Evolutionary conservation across 2,888 invertebrate genomes (phyloP), one percentile per base, ranked within the genome.

Genomic region (Netelia melanura): DNA sequence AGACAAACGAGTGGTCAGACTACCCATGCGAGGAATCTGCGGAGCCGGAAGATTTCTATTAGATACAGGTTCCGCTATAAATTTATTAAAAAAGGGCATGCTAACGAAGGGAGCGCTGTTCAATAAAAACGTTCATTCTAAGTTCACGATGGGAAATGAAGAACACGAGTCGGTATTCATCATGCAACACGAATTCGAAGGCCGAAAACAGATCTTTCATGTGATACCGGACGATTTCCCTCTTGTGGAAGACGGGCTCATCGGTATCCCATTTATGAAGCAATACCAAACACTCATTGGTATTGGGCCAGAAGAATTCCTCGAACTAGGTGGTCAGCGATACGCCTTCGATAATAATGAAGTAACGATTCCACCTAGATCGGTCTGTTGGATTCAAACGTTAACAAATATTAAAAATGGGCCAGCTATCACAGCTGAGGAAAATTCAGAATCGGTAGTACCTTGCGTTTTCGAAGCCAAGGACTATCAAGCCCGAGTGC

Each of bases 191-290:
- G 58, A 72, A 21, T 58, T 21, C 10, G 10, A 25, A 11, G 74
- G 74, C 2, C 2, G 23, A 14, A 48, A 70, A 25, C 68, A 68
- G 8, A 62, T 61, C 6, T 72, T 80, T 25, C 62, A 71, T 17
- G 72, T 80, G 3, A n/a, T 72, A 48, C 64, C 80, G 0, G 56
- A 80, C 17, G 64, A 72, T 38, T 70, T 72, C n/a, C 80, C 80
- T 6, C 21, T 80, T 10, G 48, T 52, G 52, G 52, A 61, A 23
- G 80, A 80, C 52, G 71, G 62, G 3, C 38, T 72, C 11, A 62
- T 80, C 11, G 71, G 80, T 11, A 71, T 71, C 2, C 62, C 62
- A 8, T 80, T 71, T 21, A 64, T 80, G 61, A 48, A 70, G 6
- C 38, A 72, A 52, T 61, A 80, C 21, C 48, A 72, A 56, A 67